These are phyloP conservation scores for Psilopogon haemacephalus DNA, from an alignment of 2,113 vertebrate species.

Conservation along the genomic window DNA sequence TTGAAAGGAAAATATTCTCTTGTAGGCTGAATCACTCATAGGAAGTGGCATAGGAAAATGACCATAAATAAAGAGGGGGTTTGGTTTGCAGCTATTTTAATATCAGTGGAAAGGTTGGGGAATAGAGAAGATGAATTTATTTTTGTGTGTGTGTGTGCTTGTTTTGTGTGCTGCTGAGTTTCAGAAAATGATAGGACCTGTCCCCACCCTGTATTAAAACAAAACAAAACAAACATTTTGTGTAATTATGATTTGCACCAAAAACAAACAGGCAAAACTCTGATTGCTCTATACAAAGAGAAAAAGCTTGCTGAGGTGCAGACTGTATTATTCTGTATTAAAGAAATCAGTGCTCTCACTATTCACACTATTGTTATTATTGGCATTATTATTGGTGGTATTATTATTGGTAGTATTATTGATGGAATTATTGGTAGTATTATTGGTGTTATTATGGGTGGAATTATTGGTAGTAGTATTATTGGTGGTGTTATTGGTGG, in stretches of 20 bases:
- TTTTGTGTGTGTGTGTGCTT: background rate
- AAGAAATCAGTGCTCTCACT: background rate
- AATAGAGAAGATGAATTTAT: background rate
- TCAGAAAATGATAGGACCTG: background rate
- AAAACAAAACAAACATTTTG: background rate
- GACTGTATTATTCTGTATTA: background rate
- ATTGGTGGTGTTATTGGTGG: too few species aligned
- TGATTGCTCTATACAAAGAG: background rate
- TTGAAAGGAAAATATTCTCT: constrained; percentile 48
- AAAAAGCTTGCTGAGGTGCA: background rate
- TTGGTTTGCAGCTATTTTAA: constrained; percentile 48
- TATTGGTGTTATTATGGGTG: too few species aligned
- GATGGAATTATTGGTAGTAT: too few species aligned
- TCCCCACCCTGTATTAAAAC: background rate
- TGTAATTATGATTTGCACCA: background rate
- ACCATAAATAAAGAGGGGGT: constrained; percentile 53
- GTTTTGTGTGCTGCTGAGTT: background rate
- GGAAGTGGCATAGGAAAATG: constrained; percentile 37
- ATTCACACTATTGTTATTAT: too few species aligned
- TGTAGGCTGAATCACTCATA: background rate
- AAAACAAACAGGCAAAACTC: background rate
- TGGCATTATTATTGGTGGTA: too few species aligned
- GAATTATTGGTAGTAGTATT: too few species aligned
- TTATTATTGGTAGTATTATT: too few species aligned
- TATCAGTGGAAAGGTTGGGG: background rate